Evolutionary conservation across 1,140 invertebrate species (phyloP), one percentile per base, ranked within the genome.

Genomic region (Thaumatotibia leucotreta): DNA sequence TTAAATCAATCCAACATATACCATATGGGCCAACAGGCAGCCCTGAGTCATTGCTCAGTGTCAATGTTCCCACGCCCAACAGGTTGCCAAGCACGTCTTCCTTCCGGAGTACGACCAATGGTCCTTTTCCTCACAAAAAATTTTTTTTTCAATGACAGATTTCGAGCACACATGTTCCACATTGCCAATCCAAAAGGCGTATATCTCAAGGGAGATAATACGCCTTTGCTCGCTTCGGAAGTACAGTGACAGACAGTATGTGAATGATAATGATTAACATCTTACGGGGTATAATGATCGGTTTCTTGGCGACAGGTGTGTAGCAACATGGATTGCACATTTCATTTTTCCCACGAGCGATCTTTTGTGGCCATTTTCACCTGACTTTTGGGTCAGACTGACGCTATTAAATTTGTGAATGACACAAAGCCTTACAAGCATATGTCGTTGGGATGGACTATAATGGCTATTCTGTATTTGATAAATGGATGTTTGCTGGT

Each of bases 31-130:
- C 29, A 27, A 4, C 14, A 27, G 52, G 23, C 52, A 58, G 29
- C 52, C 52, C 33, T 63, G 62, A 29, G 50, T 14, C 2, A n/a
- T 6, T 27, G 8, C n/a, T 22, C n/a, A 63, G 35, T 29, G 61
- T 45, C 61, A 84, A 81, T 72, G 64, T 88, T 91, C 85, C 79
- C 86, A 87, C 82, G 84, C 74, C 62, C 63, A 81, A 87, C 88
- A 91, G 86, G 88, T 91, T 88, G 77, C 79, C 83, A 78, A 82
- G 80, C 68, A 77, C 72, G 83, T 70, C 80, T 89, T 88, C 86
- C 84, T 83, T 82, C 84, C 86, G 87, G 89, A 91, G 86, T 88
- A 79, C 75, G 74, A 86, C 81, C 77, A 80, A 83, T 85, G 82
- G 83, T 84, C 84, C 80, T 81, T 87, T 76, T 69, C 17, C 64